Evolutionary conservation across 2,113 vertebrate species (phyloP), one percentile per base, ranked within the genome.

Genomic region (Pangasianodon gigas): DNA sequence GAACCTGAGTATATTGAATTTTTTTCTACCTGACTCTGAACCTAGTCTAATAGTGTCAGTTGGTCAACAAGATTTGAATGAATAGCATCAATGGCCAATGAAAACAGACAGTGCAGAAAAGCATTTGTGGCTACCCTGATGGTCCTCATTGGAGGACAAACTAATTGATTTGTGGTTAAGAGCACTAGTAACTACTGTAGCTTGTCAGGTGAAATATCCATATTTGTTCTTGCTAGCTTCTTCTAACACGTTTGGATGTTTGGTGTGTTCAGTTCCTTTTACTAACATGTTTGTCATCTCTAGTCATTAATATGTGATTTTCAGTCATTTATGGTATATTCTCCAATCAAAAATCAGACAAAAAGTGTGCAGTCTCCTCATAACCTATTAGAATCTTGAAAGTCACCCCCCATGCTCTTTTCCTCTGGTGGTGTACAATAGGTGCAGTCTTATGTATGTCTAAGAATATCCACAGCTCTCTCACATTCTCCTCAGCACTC

Each of bases 341-440:
- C 71, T 48, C 75, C 24, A 13, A 29, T 80, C 46, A 80, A 0
- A 29, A 51, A 80, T 77, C 74, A 46, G 21, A 24, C 24, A 51
- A 29, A 51, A 51, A 51, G 6, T 18, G 13, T 19, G 13, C 44
- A 51, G 26, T 7, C 11, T 52, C 14, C 32, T 81, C 14, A 52
- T 6, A n/a, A 81, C 52, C 79, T 52, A 19, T 81, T 81, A 52
- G 48, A 5, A 84, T 81, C 89, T 81, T 88, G 84, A 90, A 89
- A 85, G 87, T 77, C 89, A 90, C 75, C 87, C 74, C 84, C 58
- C 58, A 69, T 92, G 83, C 88, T 83, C 46, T 71, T 67, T 84
- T 84, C 58, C 46, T 71, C 89, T 87, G 82, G 21, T 89, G 87
- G 83, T 90, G 84, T 62, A 56, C 82, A 69, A 16, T 87, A 87